These are phyloP conservation scores for Andrena chrysosceles DNA, from an alignment of 2,888 invertebrate species.

Conservation along the genomic window DNA sequence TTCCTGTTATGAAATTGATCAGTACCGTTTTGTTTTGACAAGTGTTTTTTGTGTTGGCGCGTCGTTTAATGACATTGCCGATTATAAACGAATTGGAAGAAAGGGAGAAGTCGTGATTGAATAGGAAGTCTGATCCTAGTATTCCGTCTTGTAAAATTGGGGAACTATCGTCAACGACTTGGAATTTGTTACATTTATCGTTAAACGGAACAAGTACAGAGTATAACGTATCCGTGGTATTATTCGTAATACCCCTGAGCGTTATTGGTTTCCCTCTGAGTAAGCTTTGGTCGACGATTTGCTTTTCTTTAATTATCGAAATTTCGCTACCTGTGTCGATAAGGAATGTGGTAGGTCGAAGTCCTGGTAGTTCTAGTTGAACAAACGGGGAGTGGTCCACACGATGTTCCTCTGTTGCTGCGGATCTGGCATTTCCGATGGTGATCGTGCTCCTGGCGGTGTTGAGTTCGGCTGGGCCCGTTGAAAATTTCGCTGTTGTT, in stretches of 20 bases:
- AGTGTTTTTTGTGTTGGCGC: background rate
- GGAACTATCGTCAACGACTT: slow-evolving; percentile 2
- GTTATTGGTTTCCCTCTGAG: background rate
- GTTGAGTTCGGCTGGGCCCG: slow-evolving; percentile 3
- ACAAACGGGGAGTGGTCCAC: slow-evolving; percentile 29
- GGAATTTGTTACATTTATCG: background rate
- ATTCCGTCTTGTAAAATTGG: slow-evolving; percentile 19
- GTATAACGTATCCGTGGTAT: slow-evolving; percentile 11
- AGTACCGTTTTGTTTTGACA: slow-evolving; percentile 5
- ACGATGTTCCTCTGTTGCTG: slow-evolving; percentile 21
- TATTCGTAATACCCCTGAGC: slow-evolving; percentile 13
- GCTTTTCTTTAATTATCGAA: slow-evolving; percentile 3
- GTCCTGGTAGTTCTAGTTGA: slow-evolving; percentile 28
- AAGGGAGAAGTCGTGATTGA: background rate
- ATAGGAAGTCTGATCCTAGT: slow-evolving; percentile 16
- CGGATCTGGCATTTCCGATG: slow-evolving; percentile 3
- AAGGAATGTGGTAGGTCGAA: slow-evolving; percentile 4
- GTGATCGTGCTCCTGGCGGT: slow-evolving; percentile 3
- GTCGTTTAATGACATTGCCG: slow-evolving; percentile 12
- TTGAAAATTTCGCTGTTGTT: slow-evolving; percentile 30
- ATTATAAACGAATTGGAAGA: background rate
- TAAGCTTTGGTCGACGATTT: background rate
- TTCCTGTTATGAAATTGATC: slow-evolving; percentile 10
- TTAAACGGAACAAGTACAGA: slow-evolving; percentile 4
- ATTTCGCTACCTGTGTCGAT: slow-evolving; percentile 33